Conservation (phyloP, 64 coral and sea anemone species). For the Dendrophyllia cribrosa region DNA sequence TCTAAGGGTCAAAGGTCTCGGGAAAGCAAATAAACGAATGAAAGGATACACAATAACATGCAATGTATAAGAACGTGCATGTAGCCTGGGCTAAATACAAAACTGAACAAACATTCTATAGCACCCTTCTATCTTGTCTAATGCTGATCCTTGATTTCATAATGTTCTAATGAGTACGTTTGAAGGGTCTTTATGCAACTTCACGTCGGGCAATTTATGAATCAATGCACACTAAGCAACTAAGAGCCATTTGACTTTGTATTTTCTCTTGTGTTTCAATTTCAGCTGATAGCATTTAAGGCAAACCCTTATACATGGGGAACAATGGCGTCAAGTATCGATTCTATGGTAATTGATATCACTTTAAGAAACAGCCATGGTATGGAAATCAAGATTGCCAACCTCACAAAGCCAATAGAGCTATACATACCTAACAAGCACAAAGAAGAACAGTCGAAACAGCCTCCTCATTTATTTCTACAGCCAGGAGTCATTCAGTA, state of each 20-base stretch:
- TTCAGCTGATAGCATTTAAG: slow-evolving; percentile 33
- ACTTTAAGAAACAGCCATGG: slow-evolving; percentile 2
- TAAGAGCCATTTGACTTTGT: not conserved
- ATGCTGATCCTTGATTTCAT: no score
- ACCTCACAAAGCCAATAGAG: slow-evolving; percentile 46
- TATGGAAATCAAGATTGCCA: not conserved
- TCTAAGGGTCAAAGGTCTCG: no score
- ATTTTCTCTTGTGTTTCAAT: not conserved
- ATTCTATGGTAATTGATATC: slow-evolving; percentile 56
- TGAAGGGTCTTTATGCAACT: no score
- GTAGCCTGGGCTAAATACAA: no score
- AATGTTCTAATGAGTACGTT: no score
- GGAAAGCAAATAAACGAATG: no score
- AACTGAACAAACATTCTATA: no score
- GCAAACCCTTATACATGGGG: slow-evolving; percentile 50
- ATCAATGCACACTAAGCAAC: not conserved
- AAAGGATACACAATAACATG: no score
- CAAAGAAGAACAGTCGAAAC: not conserved
- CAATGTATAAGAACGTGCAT: no score
- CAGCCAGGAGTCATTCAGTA: slow-evolving; percentile 7
- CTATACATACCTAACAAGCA: slow-evolving; percentile 4
- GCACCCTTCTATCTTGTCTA: no score
- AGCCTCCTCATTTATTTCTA: slow-evolving; percentile 4
- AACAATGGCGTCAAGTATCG: not conserved
- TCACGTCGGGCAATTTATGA: no score